phyloP scores from a whole-genome alignment of 2,113 vertebrate species.

The Stegastes partitus region DNA sequence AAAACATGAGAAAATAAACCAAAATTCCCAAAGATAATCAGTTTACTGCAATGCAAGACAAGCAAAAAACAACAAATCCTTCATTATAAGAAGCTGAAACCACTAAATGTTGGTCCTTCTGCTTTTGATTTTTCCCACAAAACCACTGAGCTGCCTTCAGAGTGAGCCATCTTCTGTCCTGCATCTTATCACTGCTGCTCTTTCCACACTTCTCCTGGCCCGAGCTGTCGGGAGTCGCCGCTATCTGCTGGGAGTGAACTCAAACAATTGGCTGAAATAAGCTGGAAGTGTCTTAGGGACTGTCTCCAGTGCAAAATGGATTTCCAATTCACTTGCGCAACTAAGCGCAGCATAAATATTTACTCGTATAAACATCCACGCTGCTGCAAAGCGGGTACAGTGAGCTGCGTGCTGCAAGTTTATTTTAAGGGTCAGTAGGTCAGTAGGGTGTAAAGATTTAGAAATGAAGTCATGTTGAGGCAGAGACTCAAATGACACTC shows the following conservation, averaged over 20 bases:
- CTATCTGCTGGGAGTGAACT: conserved; percentile 43
- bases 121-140: not conserved
- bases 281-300: not conserved
- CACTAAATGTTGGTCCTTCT: not conserved
- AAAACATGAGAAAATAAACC: too few relatives aligned
- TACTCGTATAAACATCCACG: not conserved
- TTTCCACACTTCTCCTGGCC: conserved; percentile 13
- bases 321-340: not conserved
- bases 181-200: conserved; percentile 32
- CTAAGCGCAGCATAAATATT: too few relatives aligned
- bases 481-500: conserved; percentile 1
- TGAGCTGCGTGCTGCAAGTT: conserved; percentile 10
- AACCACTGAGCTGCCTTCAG: conserved; percentile 1
- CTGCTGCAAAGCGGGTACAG: not conserved
- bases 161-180: conserved; percentile 15
- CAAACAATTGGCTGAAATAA: conserved; percentile 7
- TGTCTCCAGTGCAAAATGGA: too few relatives aligned
- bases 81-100: too few relatives aligned
- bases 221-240: not conserved
- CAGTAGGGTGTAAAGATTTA: conserved; percentile 10
- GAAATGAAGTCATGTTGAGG: conserved; percentile 8
- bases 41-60: too few relatives aligned
- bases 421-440: conserved; percentile 38
- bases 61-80: too few relatives aligned
- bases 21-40: too few relatives aligned